phyloP scores from a whole-genome alignment of 2,888 invertebrate genomes.

The Unio pictorum region DNA sequence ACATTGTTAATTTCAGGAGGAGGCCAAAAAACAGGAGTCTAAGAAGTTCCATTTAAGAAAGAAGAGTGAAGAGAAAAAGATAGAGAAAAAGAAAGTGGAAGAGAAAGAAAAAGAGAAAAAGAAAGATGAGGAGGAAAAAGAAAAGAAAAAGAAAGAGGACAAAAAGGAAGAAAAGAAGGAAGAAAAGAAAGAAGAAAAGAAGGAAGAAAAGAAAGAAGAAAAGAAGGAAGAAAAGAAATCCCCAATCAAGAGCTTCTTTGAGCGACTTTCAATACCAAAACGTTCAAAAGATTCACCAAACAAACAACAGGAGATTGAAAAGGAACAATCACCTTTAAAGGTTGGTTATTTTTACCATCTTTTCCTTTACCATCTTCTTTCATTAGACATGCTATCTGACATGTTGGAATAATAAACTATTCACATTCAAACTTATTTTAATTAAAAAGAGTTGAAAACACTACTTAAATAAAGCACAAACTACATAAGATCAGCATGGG shows the following conservation, averaged over 20 bases:
- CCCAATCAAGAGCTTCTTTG: constrained; percentile 18
- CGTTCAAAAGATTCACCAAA: constrained; percentile 19
- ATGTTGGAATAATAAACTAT: too few relatives aligned
- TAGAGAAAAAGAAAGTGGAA: constrained; percentile 10
- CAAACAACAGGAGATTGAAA: constrained; percentile 27
- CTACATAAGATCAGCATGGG: too few relatives aligned
- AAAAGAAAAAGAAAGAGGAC: constrained; percentile 16
- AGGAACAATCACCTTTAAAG: constrained; percentile 32
- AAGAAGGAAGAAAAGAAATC: constrained; percentile 5
- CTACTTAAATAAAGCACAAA: too few relatives aligned
- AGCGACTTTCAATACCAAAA: constrained; percentile 33
- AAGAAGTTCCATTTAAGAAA: not conserved
- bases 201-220: constrained; percentile 11
- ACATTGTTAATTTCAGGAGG: too few relatives aligned
- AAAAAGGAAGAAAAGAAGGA: constrained; percentile 7
- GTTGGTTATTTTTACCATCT: constrained; percentile 11
- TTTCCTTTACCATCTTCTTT: too few relatives aligned
- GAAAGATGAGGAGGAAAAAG: constrained; percentile 10
- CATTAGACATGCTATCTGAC: too few relatives aligned
- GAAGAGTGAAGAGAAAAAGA: constrained; percentile 8
- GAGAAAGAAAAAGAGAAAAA: constrained; percentile 2
- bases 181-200: constrained; percentile 16
- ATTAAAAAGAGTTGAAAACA: too few relatives aligned
- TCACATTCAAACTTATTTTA: too few relatives aligned
- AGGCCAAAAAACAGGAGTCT: too few relatives aligned